These are phyloP conservation scores for Euschistus heros DNA, from an alignment of 1,140 invertebrate genomes.

Conservation along the genomic window DNA sequence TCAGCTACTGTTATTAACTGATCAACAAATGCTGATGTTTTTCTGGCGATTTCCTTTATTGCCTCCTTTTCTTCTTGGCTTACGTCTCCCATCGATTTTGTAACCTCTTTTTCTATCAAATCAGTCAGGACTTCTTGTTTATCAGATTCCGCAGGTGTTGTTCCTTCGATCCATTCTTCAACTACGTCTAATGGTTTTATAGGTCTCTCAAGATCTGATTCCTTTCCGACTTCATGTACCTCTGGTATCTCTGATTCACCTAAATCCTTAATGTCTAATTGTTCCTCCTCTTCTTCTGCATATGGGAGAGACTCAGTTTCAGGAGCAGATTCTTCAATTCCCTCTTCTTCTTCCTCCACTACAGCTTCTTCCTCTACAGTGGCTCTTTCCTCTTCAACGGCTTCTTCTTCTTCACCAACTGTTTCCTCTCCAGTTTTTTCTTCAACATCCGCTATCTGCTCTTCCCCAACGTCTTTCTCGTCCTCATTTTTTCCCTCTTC, in stretches of 20 bases:
- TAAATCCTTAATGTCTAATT: too few species aligned
- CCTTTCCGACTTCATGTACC: background rate
- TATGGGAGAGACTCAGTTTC: too few species aligned
- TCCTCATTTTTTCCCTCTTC: background rate
- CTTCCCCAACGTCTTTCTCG: background rate
- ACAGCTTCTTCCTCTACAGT: background rate
- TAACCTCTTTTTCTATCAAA: background rate
- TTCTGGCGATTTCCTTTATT: background rate
- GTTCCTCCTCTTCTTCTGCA: too few species aligned
- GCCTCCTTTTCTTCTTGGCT: conserved; percentile 1
- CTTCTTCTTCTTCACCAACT: background rate
- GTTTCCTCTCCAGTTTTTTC: background rate
- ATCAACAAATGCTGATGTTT: background rate
- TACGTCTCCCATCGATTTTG: background rate
- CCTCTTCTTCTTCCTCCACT: background rate
- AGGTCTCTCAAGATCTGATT: background rate
- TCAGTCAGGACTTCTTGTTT: background rate
- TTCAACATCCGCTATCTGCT: background rate
- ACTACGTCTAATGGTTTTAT: background rate
- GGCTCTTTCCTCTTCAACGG: background rate
- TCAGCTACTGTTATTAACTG: background rate
- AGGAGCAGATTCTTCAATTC: background rate
- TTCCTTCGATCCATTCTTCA: background rate
- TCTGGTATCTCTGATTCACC: background rate
- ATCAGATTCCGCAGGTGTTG: background rate